Conservation (phyloP, 2,113 vertebrate genomes). For the Tupaia chinensis region DNA sequence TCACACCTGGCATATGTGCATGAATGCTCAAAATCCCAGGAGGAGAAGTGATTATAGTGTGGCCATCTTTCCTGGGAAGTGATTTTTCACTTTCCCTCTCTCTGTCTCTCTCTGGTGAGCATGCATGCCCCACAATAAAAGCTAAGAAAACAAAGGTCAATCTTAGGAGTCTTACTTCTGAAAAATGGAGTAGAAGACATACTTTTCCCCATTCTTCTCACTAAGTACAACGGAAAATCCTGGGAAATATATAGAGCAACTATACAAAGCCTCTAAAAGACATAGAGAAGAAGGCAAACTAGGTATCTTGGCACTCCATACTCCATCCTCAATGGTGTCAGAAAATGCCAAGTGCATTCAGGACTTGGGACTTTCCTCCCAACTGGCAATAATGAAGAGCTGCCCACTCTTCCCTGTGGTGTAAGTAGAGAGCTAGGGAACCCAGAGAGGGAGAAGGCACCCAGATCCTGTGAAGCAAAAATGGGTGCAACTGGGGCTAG, state of each 20-base stretch:
- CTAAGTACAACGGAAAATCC: neutral
- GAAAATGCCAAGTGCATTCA: neutral
- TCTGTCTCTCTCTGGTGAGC: no score
- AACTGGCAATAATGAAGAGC: accelerated
- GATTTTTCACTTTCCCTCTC: no score
- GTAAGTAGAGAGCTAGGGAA: neutral
- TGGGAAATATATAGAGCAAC: neutral
- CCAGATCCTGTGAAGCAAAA: neutral
- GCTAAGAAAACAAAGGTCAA: neutral
- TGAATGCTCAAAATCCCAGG: no score
- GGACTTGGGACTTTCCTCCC: neutral
- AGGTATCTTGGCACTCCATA: neutral
- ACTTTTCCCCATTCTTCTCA: neutral
- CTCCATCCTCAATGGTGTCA: neutral
- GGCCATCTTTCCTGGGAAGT: no score
- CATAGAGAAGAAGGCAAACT: neutral
- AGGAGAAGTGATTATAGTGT: no score
- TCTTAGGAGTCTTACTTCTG: neutral
- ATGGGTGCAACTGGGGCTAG: no score
- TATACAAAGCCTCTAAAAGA: neutral
- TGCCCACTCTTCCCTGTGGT: no score
- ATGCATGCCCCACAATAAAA: no score
- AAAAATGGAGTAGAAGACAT: neutral
- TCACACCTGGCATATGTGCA: no score
- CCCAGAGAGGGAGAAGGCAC: no score